These are phyloP conservation scores for Marisa cornuarietis DNA, from an alignment of 1,140 invertebrate species.

Conservation along the genomic window DNA sequence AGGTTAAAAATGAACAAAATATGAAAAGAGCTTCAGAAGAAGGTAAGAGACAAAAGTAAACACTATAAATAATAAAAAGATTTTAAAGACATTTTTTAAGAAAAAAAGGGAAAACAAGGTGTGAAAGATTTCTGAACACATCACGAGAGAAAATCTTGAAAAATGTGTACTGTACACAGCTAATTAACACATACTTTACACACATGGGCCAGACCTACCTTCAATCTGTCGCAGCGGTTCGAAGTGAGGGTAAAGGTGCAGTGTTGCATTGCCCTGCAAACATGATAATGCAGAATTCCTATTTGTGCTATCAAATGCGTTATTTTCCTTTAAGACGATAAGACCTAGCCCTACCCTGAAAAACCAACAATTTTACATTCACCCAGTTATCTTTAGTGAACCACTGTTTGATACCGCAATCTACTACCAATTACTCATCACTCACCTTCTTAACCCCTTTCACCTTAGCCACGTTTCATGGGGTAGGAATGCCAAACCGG, in stretches of 20 bases:
- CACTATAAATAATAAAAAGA: background rate
- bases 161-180: background rate
- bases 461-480: too few species aligned
- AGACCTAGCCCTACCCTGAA: too few species aligned
- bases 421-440: too few species aligned
- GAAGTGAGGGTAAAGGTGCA: constrained; percentile 74
- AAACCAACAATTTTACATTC: too few species aligned
- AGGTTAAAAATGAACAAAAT: background rate
- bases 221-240: constrained; percentile 70
- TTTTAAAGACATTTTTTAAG: background rate
- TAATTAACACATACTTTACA: background rate
- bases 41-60: background rate
- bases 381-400: too few species aligned
- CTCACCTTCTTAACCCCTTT: too few species aligned
- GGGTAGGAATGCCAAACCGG: too few species aligned
- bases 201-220: constrained; percentile 62
- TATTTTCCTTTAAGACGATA: too few species aligned
- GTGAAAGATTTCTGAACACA: too few species aligned
- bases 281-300: background rate
- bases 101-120: background rate
- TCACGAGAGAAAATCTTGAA: too few species aligned
- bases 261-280: constrained; percentile 72
- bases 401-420: too few species aligned
- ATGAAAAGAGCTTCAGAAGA: background rate
- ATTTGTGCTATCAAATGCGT: too few species aligned